phyloP scores from a whole-genome alignment of 1,140 invertebrate species.

The Formica selysi region DNA sequence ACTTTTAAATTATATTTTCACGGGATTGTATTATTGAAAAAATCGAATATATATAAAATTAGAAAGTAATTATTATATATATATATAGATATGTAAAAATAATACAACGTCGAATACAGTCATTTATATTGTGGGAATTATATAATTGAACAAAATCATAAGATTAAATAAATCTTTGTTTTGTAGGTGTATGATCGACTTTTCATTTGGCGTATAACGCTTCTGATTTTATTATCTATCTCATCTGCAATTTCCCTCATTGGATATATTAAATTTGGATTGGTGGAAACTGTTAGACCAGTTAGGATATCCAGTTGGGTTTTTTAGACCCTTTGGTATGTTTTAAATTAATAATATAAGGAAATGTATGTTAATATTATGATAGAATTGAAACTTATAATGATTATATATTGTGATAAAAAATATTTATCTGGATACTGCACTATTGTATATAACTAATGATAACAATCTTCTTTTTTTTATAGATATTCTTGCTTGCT shows the following conservation, averaged over 20 bases:
- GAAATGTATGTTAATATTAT: not conserved
- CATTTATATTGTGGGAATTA: not conserved
- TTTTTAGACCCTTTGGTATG: slow-evolving; percentile 71
- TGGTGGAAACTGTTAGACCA: slow-evolving; percentile 85
- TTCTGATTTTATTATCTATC: slow-evolving; percentile 84
- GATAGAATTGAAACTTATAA: not conserved
- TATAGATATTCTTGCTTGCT: slow-evolving; percentile 9
- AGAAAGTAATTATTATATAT: not conserved
- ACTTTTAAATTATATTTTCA: not conserved
- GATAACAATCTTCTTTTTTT: slow-evolving; percentile 17
- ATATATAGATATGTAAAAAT: not conserved
- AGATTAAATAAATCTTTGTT: slow-evolving; percentile 46
- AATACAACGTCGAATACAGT: not conserved
- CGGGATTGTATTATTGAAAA: not conserved
- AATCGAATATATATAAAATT: not conserved
- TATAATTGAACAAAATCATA: not conserved
- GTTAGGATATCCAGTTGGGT: slow-evolving; percentile 84
- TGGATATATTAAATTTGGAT: slow-evolving; percentile 86
- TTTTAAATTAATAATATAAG: slow-evolving; percentile 25
- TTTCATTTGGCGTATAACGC: slow-evolving; percentile 87
- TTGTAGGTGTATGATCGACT: slow-evolving; percentile 88
- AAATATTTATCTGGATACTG: not conserved
- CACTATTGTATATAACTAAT: not conserved
- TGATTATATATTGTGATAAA: not conserved
- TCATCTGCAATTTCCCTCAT: slow-evolving; percentile 85